phyloP scores from a whole-genome alignment of 1,140 invertebrate genomes.

The Nixonia krombeini region DNA sequence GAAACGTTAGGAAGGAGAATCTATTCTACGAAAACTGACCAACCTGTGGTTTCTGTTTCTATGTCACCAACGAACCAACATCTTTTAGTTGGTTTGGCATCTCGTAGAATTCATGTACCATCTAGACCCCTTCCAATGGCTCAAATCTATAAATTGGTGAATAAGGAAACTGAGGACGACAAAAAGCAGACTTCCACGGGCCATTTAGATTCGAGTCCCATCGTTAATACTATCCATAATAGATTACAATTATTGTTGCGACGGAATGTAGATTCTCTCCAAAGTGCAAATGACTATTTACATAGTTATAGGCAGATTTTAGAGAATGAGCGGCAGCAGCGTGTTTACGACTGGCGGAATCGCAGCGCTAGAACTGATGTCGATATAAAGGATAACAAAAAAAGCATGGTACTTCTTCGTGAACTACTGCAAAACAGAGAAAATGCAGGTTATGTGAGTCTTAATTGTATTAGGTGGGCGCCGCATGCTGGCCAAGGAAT shows the following conservation, averaged over 20 bases:
- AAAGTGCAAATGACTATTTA: conserved; percentile 2
- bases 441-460: conserved; percentile 76
- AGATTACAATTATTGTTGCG: too few species aligned
- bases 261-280: conserved; percentile 4
- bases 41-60: conserved; percentile 86
- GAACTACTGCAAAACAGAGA: conserved; percentile 77
- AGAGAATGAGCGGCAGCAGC: conserved; percentile 17
- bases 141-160: conserved; percentile 75
- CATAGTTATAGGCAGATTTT: conserved; percentile 6
- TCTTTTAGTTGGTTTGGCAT: conserved; percentile 83
- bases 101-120: conserved; percentile 72
- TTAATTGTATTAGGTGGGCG: conserved; percentile 89
- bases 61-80: conserved; percentile 84
- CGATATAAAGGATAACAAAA: conserved; percentile 48
- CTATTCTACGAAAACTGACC: conserved; percentile 82
- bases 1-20: conserved; percentile 82
- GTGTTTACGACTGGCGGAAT: conserved; percentile 37
- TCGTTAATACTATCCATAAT: too few species aligned
- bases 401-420: conserved; percentile 73
- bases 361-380: conserved; percentile 30
- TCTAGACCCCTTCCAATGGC: conserved; percentile 76
- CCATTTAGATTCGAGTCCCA: not conserved
- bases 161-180: conserved; percentile 44
- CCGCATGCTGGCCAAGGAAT: conserved; percentile 86
- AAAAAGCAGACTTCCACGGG: conserved; percentile 4